Evolutionary conservation across 2,888 invertebrate species (phyloP), one percentile per base, ranked within the genome.

Genomic region (Callyntrura guangdongensis): DNA sequence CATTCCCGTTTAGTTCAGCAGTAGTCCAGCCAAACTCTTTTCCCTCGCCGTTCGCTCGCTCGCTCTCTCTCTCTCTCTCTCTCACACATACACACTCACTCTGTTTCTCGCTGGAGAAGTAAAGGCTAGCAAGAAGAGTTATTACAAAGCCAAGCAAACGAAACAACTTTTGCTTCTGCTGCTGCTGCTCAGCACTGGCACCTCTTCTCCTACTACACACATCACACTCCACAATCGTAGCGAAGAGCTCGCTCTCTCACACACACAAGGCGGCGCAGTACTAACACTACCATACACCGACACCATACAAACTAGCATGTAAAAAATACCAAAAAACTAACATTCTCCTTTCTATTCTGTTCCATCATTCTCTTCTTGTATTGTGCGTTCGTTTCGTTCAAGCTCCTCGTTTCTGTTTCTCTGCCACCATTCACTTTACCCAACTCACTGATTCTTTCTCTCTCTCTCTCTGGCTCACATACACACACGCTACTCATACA

Each of bases 91-190:
- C 36, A 6, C 36, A 6, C 36, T 36, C 36, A 4, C 36, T 36
- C 36, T 36, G 3, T n/a, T n/a, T 59, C 47, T 72, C 61, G 82
- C 89, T 89, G 89, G 89, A 89, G 77, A 84, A 89, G 84, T 49
- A 81, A 36, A 84, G 61, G 67, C 59, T 1, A 82, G 22, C 36
- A 45, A 59, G 25, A 22, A 20, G 53, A 82, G 64, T 79, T 61
- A 47, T 49, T 27, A 36, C 36, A 79, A 25, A 27, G 49, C 47
- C 6, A n/a, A n/a, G 82, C 61, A 47, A 81, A 81, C 36, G 47
- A 22, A 79, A 79, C 53, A 36, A 36, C 36, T 36, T 36, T n/a
- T n/a, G n/a, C n/a, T n/a, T n/a, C n/a, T n/a, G n/a, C n/a, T 79
- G 79, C 20, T 53, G 9, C 79, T 79, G 20, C 56, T 79, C 27